Percentiles rank a stretch among this genome's conserved stretches.
Conservation (phyloP, 2,113 vertebrate species). For the Podiceps cristatus region DNA sequence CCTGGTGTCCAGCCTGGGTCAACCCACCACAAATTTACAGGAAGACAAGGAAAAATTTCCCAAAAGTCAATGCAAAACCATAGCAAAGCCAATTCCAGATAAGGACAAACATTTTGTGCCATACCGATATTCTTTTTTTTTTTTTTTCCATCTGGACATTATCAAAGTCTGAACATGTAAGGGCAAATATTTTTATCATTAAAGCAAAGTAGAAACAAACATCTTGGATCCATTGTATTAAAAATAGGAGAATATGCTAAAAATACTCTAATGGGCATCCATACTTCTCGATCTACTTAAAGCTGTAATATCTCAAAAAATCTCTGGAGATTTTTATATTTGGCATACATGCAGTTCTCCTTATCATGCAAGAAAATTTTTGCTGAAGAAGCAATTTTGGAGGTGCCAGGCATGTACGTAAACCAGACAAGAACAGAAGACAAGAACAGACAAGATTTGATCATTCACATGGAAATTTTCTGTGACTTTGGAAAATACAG, state of each 20-base stretch:
- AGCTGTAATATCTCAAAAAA: background rate
- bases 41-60: background rate
- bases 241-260: background rate
- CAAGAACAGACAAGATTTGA: background rate
- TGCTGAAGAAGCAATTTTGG: background rate
- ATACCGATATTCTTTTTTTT: background rate
- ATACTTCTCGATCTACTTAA: background rate
- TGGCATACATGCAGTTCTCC: background rate
- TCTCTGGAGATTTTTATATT: background rate
- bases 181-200: background rate
- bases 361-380: background rate
- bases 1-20: too few relatives aligned
- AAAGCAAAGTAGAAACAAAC: background rate
- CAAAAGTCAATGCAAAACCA: background rate
- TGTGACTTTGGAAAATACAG: background rate
- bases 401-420: background rate
- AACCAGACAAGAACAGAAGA: background rate
- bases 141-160: background rate
- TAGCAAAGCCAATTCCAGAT: background rate
- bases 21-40: background rate
- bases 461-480: background rate
- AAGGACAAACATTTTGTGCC: background rate
- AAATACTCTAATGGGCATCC: background rate
- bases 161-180: background rate
- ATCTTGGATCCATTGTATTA: background rate